Evolutionary conservation across 2,888 invertebrate species (phyloP), one percentile per base, ranked within the genome.

Genomic region (Pristionchus exspectatus): DNA sequence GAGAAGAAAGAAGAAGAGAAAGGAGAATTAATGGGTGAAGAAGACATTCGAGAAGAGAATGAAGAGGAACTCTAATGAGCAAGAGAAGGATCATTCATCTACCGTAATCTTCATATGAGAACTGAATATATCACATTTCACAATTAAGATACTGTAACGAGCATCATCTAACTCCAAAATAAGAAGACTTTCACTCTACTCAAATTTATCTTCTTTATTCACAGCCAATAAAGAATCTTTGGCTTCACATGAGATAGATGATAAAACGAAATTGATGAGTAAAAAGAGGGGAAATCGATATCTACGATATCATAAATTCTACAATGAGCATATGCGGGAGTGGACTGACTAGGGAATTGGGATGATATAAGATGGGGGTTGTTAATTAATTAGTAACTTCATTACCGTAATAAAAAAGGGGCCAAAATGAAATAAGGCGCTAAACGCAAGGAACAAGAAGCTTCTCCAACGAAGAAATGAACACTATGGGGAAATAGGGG

Each of bases 401-500:
- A 74, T 74, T 74, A 74, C 74, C 74, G 74, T 74, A 74, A 30
- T 21, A 30, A 30, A 74, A 21, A 10, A 12, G 44, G 44, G 44
- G 74, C 33, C 21, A 33, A 74, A 38, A 30, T 74, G 12, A 18
- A 74, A 33, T 74, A 24, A 27, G n/a, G 74, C 38, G 74, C 74
- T 2, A 74, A 69, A 74, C 77, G 44, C 77, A 77, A 72, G 30
- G 77, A 77, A 77, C 77, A 77, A 77, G 77, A n/a, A 7, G 44
- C 77, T 77, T 77, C 77, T 77, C 77, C 77, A 18, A 77, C 77
- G 77, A 21, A 77, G 77, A 77, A 77, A 77, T 77, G 77, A 50
- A 50, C 77, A 77, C 77, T 77, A 77, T 77, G n/a, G 77, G n/a
- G 77, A 77, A 24, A 77, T 33, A 72, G 18, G 33, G 72, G 72